A percentile compares a stretch with the other conserved stretches of the same genome.
phyloP scores from a whole-genome alignment of 1,140 invertebrate genomes.

The Drusus annulatus region DNA sequence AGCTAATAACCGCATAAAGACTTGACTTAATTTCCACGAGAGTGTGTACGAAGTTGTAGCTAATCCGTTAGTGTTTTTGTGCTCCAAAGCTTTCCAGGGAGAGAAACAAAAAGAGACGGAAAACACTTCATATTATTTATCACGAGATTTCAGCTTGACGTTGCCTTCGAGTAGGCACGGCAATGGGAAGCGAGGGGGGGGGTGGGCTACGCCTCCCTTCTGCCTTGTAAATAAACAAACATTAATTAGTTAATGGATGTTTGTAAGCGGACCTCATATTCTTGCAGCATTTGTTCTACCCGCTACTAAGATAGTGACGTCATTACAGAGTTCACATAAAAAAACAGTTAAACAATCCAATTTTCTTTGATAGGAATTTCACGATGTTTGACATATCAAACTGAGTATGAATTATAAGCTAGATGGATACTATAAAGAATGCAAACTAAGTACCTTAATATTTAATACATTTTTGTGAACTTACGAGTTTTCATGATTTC shows the following conservation, averaged over 20 bases:
- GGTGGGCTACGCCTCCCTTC: background rate
- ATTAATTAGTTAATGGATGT: conserved; percentile 60
- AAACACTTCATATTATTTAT: conserved; percentile 41
- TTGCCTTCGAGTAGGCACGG: background rate
- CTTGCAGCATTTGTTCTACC: conserved; percentile 25
- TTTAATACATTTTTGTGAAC: background rate
- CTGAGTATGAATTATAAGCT: background rate
- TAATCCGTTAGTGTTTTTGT: conserved; percentile 28
- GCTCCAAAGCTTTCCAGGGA: background rate
- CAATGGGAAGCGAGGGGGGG: background rate
- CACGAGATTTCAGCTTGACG: conserved; percentile 15
- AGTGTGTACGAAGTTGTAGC: conserved; percentile 17
- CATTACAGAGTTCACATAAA: background rate
- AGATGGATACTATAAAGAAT: background rate
- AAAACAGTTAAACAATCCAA: background rate
- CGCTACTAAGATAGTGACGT: conserved; percentile 40
- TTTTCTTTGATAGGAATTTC: background rate
- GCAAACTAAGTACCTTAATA: background rate
- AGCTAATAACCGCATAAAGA: conserved; percentile 29
- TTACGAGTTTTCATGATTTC: background rate
- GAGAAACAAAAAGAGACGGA: background rate
- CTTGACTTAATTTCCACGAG: background rate
- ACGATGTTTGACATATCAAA: background rate
- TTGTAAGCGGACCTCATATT: conserved; percentile 49
- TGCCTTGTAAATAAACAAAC: conserved; percentile 58